These are phyloP conservation scores for Catotricha subobsoleta DNA, from an alignment of 2,888 invertebrate genomes.

Conservation along the genomic window DNA sequence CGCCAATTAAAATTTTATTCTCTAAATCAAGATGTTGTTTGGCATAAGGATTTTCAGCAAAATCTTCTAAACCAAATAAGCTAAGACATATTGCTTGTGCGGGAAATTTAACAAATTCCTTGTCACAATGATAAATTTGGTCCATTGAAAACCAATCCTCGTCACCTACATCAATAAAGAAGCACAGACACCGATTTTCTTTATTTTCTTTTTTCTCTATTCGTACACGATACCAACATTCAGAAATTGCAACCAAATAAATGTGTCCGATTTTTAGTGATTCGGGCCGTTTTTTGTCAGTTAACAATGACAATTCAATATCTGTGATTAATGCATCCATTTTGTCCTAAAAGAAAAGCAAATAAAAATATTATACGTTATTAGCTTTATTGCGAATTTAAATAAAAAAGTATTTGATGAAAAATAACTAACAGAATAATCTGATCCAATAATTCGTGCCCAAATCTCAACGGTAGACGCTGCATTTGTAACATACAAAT, in stretches of 20 bases:
- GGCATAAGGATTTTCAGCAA: slow-evolving; percentile 29
- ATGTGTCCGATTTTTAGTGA: slow-evolving; percentile 17
- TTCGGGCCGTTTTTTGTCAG: slow-evolving; percentile 16
- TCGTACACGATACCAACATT: slow-evolving; percentile 38
- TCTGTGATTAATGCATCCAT: slow-evolving; percentile 34
- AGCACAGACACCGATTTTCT: slow-evolving; percentile 35
- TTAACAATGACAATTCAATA: slow-evolving; percentile 30
- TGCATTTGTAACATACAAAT: slow-evolving; percentile 42
- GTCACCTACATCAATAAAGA: slow-evolving; percentile 61
- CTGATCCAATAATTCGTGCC: slow-evolving; percentile 43
- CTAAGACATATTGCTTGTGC: slow-evolving; percentile 56
- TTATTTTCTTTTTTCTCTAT: slow-evolving; percentile 32
- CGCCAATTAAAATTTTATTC: slow-evolving; percentile 37
- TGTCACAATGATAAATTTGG: slow-evolving; percentile 40
- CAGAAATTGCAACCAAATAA: slow-evolving; percentile 30
- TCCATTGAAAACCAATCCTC: slow-evolving; percentile 37
- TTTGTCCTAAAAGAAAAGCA: slow-evolving; percentile 23
- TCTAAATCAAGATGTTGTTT: slow-evolving; percentile 24
- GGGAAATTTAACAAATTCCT: slow-evolving; percentile 44
- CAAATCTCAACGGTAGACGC: slow-evolving; percentile 44
- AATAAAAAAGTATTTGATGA: neutral
- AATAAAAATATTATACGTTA: neutral
- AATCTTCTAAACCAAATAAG: slow-evolving; percentile 51
- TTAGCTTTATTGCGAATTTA: slow-evolving; percentile 3
- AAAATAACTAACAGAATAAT: slow-evolving; percentile 39